Conservation (phyloP, 1,140 invertebrate species). For the Micrasema minimum region DNA sequence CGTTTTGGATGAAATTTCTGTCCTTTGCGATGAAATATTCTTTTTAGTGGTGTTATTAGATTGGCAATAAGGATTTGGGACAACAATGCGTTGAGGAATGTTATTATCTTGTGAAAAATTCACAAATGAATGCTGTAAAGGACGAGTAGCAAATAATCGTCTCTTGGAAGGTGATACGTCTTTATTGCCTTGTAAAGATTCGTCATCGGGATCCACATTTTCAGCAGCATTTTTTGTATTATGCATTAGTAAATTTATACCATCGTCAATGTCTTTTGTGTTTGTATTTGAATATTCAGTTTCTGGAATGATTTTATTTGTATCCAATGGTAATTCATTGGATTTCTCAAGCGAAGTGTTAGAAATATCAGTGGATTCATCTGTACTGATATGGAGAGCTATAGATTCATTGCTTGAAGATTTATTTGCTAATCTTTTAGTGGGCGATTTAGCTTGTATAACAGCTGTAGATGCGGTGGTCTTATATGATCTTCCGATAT, state of each 20-base stretch:
- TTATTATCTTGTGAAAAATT: slow-evolving; percentile 28
- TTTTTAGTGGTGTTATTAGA: slow-evolving; percentile 13
- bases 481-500: slow-evolving; percentile 25
- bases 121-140: slow-evolving; percentile 33
- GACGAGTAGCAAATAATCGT: slow-evolving; percentile 43
- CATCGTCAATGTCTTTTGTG: slow-evolving; percentile 2
- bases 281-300: not conserved
- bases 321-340: not conserved
- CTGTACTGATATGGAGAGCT: slow-evolving; percentile 41
- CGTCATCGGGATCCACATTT: too few relatives aligned
- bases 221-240: not conserved
- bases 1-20: not conserved
- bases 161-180: slow-evolving; percentile 39
- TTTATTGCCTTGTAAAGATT: not conserved
- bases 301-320: not conserved
- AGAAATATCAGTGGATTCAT: slow-evolving; percentile 15
- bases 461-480: not conserved
- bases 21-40: not conserved
- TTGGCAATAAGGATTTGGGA: slow-evolving; percentile 26
- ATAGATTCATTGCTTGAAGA: slow-evolving; percentile 37
- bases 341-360: too few relatives aligned
- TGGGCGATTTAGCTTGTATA: slow-evolving; percentile 6
- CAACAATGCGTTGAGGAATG: slow-evolving; percentile 5
- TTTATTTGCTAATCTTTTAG: slow-evolving; percentile 1
- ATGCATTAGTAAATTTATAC: not conserved